Evolutionary conservation across 92 coral and sea anemone genomes (phyloP).

Genomic region (Palythoa heliodiscus): DNA sequence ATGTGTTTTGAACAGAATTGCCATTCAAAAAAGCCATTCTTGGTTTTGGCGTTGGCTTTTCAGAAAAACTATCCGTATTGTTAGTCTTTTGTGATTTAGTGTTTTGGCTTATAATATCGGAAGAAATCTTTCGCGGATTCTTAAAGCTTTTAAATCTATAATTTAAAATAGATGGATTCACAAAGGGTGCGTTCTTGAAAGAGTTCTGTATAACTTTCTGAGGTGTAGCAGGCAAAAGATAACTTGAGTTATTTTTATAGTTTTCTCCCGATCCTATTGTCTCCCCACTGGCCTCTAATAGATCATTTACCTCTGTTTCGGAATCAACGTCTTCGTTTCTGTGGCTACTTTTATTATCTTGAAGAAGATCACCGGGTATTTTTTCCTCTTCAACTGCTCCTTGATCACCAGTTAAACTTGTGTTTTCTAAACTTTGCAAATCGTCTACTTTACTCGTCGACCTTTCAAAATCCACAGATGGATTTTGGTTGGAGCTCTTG

Average conservation of each 20-base stretch:
- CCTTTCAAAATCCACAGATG: neutral
- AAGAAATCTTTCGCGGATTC: neutral
- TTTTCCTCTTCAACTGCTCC: slow-evolving; percentile 23
- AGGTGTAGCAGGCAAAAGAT: neutral
- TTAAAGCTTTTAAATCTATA: neutral
- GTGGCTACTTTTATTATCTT: neutral
- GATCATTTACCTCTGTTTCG: neutral
- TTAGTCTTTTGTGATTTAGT: neutral
- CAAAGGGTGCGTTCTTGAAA: neutral
- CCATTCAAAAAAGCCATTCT: neutral
- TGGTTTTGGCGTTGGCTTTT: neutral
- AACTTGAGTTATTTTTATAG: neutral
- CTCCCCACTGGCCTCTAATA: slow-evolving; percentile 4
- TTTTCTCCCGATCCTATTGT: slow-evolving; percentile 14
- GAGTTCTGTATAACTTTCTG: neutral
- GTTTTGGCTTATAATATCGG: neutral
- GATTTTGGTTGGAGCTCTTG: neutral
- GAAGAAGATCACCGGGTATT: neutral
- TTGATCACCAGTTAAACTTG: slow-evolving; percentile 30
- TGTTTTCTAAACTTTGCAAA: neutral
- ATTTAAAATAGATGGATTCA: neutral
- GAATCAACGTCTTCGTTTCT: neutral
- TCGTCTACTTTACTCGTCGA: neutral
- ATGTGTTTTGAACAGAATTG: neutral
- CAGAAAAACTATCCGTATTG: neutral